Conservation (phyloP, 2,797 vertebrate species). For the Microctenopoma stevenorrisi region DNA sequence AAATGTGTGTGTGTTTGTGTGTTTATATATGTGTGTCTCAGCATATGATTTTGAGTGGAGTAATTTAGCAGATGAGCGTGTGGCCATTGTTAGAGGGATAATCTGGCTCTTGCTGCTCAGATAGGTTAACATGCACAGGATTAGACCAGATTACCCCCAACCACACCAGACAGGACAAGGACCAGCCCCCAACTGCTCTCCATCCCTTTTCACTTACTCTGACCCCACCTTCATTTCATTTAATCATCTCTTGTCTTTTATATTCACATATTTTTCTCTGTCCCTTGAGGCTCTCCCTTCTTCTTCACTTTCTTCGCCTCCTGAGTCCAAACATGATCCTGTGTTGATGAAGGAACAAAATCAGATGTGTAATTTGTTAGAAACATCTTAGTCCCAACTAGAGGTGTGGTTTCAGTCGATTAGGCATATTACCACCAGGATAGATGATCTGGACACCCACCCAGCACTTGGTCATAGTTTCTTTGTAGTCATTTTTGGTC, state of each 20-base stretch:
- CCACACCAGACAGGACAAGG: conserved; percentile 76
- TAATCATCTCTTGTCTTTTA: conserved; percentile 9
- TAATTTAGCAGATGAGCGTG: conserved; percentile 84
- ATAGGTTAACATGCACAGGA: conserved; percentile 91
- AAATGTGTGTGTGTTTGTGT: background rate
- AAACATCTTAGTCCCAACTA: too few species aligned
- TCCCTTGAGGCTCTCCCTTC: background rate
- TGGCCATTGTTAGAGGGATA: conserved; percentile 83
- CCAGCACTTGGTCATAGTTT: too few species aligned
- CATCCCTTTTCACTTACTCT: conserved; percentile 30
- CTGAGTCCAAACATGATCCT: too few species aligned
- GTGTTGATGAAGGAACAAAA: too few species aligned
- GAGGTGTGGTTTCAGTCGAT: too few species aligned
- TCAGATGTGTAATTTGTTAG: too few species aligned
- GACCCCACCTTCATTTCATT: conserved; percentile 30
- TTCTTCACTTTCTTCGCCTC: background rate
- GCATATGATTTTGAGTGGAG: conserved; percentile 85
- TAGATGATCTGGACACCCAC: too few species aligned
- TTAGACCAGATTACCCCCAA: conserved; percentile 87
- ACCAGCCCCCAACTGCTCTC: background rate
- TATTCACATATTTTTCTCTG: background rate
- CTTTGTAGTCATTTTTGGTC: too few species aligned
- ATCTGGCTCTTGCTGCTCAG: conserved; percentile 83
- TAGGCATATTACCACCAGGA: too few species aligned
- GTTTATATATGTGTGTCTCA: conserved; percentile 44